Conservation (phyloP, 2,797 vertebrate species). For the Helarctos malayanus region DNA sequence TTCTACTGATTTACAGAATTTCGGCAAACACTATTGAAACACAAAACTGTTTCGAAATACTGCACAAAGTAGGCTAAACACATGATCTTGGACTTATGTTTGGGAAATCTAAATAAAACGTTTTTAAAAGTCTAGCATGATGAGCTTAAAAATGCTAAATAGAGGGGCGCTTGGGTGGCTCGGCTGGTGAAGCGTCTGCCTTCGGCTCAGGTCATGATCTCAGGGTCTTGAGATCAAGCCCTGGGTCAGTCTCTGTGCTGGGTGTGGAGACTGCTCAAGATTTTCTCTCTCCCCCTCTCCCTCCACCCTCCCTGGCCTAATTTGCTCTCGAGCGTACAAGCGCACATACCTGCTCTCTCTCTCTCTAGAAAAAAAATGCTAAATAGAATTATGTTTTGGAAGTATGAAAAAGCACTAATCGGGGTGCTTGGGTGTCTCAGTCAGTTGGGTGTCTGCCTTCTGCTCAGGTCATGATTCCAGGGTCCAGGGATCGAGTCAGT, state of each 20-base stretch:
- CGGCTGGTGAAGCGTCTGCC: neutral
- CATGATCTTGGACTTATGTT: neutral
- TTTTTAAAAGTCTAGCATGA: neutral
- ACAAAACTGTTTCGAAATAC: slow-evolving; percentile 1
- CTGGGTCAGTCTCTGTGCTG: too few species aligned
- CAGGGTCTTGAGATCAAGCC: neutral
- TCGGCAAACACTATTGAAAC: slow-evolving; percentile 31
- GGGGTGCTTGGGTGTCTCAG: too few species aligned
- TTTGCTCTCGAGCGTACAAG: too few species aligned
- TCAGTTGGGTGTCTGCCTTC: too few species aligned
- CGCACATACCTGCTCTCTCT: neutral
- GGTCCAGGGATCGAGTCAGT: neutral
- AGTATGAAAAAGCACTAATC: neutral
- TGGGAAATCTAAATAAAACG: slow-evolving; percentile 53
- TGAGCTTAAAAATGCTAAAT: neutral
- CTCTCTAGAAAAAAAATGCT: neutral
- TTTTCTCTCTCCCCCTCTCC: neutral
- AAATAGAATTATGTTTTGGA: slow-evolving; percentile 25
- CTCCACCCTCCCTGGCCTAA: neutral
- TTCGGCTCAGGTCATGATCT: neutral
- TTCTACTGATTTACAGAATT: slow-evolving; percentile 41
- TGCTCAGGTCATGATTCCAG: neutral
- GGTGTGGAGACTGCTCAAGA: too few species aligned
- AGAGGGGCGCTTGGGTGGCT: neutral
- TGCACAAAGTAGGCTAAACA: slow-evolving; percentile 27